phyloP scores from a whole-genome alignment of 2,113 vertebrate species.

The Promerops cafer region DNA sequence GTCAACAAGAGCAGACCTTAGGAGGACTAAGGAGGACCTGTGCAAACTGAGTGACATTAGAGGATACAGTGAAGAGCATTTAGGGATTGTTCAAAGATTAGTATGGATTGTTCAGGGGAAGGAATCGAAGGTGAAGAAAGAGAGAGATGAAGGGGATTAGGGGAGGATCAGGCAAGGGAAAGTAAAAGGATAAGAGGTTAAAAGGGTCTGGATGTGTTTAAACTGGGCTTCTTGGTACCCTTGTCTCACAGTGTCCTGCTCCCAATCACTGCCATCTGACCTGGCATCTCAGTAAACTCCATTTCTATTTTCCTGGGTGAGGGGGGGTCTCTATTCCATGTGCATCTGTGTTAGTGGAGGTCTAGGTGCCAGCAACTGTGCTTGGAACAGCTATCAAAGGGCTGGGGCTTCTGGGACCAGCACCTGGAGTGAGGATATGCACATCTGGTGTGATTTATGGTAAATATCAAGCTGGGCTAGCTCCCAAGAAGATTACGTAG shows the following conservation, averaged over 20 bases:
- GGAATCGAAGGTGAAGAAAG: background rate
- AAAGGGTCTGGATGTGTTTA: background rate
- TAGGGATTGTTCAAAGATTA: background rate
- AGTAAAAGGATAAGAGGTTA: background rate
- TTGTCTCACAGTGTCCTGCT: background rate
- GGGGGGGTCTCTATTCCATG: fast-evolving
- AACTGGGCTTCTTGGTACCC: fast-evolving
- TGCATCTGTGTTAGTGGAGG: background rate
- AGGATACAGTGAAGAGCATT: background rate
- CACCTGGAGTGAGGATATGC: background rate
- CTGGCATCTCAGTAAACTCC: background rate
- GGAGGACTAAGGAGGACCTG: too few species aligned
- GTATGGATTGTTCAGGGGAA: background rate
- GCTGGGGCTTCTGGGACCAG: background rate
- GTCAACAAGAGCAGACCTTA: background rate
- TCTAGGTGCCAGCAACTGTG: background rate
- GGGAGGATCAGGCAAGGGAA: background rate
- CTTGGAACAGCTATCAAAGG: background rate
- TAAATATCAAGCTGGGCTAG: background rate
- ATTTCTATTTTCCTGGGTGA: background rate
- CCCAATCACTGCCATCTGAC: background rate
- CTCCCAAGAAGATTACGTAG: background rate
- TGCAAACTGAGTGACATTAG: background rate
- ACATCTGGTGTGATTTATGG: background rate
- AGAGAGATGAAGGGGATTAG: background rate